These are phyloP conservation scores for Scaptomyza montana DNA, from an alignment of 1,140 invertebrate species.

Conservation along the genomic window DNA sequence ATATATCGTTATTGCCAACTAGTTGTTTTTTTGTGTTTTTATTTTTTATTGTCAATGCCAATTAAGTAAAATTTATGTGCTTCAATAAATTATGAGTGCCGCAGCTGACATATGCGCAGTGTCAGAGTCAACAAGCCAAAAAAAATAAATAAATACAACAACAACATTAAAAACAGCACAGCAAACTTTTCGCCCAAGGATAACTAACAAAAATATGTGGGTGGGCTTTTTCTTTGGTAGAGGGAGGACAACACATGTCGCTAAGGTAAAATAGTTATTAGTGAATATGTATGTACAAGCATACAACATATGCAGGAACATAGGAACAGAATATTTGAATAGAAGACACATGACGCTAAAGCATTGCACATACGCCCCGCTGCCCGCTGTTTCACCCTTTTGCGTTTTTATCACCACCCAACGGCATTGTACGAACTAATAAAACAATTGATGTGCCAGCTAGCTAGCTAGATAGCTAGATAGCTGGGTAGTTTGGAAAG, in stretches of 20 bases:
- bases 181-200: conserved; percentile 62
- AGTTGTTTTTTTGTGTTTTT: conserved; percentile 38
- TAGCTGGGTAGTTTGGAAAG: conserved; percentile 14
- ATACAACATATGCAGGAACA: not conserved
- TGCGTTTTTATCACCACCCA: not conserved
- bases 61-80: conserved; percentile 81
- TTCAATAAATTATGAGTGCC: conserved; percentile 75
- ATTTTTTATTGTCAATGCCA: conserved; percentile 67
- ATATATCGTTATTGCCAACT: conserved; percentile 41
- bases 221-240: conserved; percentile 18
- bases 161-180: conserved; percentile 25
- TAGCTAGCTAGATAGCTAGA: not conserved
- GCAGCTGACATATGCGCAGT: conserved; percentile 73
- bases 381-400: not conserved
- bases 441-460: conserved; percentile 71
- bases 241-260: conserved; percentile 60
- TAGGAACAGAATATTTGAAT: conserved; percentile 38
- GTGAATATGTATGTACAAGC: conserved; percentile 53
- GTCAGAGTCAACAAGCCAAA: conserved; percentile 48
- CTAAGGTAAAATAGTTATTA: conserved; percentile 82
- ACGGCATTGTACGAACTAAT: conserved; percentile 53
- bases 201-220: conserved; percentile 55
- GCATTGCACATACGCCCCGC: conserved; percentile 58
- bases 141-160: conserved; percentile 11
- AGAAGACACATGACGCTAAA: conserved; percentile 39